A percentile compares a stretch with the other conserved stretches of the same genome.
Evolutionary conservation across 2,113 vertebrate species (phyloP).

Genomic region (Gopherus flavomarginatus): DNA sequence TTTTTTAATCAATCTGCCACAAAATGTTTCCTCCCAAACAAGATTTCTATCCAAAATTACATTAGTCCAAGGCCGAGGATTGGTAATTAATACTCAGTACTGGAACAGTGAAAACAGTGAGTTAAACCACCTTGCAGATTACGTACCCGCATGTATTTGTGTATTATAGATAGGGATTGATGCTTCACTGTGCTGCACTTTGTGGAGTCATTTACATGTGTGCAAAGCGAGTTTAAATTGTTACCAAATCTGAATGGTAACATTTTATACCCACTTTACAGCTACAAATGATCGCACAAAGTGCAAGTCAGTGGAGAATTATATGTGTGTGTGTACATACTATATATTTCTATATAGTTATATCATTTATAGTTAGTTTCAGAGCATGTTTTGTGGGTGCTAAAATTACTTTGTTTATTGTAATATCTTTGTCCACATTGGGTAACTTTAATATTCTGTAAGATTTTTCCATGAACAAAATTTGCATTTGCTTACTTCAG

Average conservation of each 20-base stretch:
- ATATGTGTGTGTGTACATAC: rapidly evolving
- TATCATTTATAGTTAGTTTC: neutral
- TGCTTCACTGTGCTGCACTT: neutral
- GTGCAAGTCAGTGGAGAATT: neutral
- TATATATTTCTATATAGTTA: rapidly evolving
- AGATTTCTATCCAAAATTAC: neutral
- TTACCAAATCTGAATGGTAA: neutral
- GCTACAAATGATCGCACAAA: rapidly evolving
- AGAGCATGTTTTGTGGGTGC: rapidly evolving
- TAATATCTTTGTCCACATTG: neutral
- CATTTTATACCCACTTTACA: neutral
- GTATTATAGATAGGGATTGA: neutral
- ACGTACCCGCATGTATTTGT: rapidly evolving
- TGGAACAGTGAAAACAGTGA: neutral
- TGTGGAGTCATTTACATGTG: neutral
- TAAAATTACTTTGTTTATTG: neutral
- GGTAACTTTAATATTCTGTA: neutral
- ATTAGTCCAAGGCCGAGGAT: neutral
- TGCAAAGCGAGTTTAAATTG: neutral
- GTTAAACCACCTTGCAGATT: neutral
- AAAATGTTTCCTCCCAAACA: neutral
- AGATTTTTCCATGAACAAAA: neutral
- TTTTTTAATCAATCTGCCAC: neutral
- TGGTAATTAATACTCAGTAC: neutral
- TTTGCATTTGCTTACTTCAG: constrained; percentile 24